Percentiles rank a stretch among this genome's conserved stretches.
phyloP scores from a whole-genome alignment of 2,888 invertebrate genomes.

The Calliphora vomitoria region DNA sequence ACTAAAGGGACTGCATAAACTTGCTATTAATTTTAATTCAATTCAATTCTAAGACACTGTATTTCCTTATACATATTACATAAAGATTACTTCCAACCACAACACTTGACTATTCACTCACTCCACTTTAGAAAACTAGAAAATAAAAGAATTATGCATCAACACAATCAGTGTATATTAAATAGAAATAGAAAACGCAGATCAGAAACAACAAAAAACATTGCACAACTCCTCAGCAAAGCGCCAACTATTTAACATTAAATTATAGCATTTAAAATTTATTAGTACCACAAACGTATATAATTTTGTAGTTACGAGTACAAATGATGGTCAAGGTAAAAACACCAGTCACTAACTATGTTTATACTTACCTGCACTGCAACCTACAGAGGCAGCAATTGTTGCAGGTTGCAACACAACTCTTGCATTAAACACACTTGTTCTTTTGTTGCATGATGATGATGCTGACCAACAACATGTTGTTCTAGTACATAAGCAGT shows the following conservation, averaged over 20 bases:
- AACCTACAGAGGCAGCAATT: background rate
- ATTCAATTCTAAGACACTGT: constrained; percentile 30
- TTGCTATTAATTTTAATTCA: constrained; percentile 36
- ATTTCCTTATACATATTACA: constrained; percentile 38
- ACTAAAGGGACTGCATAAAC: constrained; percentile 41
- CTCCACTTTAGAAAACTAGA: background rate
- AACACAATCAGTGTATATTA: background rate
- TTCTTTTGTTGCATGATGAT: background rate
- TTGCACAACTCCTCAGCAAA: constrained; percentile 26
- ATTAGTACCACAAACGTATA: constrained; percentile 67
- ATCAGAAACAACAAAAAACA: constrained; percentile 9
- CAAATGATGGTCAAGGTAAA: constrained; percentile 61
- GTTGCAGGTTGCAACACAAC: background rate
- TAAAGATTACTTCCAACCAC: background rate
- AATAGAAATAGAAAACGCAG: constrained; percentile 20
- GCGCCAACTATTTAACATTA: constrained; percentile 74
- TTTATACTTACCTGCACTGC: background rate
- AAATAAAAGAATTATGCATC: background rate
- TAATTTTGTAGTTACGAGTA: constrained; percentile 64
- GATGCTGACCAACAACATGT: background rate
- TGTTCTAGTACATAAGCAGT: background rate
- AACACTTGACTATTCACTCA: background rate
- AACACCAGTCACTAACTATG: constrained; percentile 4
- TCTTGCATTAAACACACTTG: background rate
- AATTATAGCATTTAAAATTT: constrained; percentile 74